Evolutionary conservation across 2,113 vertebrate species (phyloP).

Genomic region (Triplophysa siluroides): DNA sequence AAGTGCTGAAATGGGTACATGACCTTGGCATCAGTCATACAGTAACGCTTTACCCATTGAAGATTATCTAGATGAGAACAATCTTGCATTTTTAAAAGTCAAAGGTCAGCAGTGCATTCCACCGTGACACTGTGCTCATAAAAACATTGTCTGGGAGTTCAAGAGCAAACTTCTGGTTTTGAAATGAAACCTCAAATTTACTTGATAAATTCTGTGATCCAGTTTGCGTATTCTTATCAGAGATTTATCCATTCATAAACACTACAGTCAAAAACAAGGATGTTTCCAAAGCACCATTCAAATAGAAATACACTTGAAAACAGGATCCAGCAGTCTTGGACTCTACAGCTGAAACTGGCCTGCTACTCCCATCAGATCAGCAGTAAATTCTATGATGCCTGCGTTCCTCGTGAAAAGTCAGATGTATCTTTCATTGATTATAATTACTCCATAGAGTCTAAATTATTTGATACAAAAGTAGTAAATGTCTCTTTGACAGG

Average conservation of each 20-base stretch:
- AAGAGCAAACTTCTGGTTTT: constrained; percentile 23
- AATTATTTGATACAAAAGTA: background rate
- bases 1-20: constrained; percentile 45
- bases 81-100: constrained; percentile 34
- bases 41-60: constrained; percentile 47
- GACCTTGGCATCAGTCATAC: constrained; percentile 56
- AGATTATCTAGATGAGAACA: constrained; percentile 60
- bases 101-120: constrained; percentile 53
- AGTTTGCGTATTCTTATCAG: background rate
- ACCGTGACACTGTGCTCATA: constrained; percentile 26
- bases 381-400: constrained; percentile 10
- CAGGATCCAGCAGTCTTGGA: background rate
- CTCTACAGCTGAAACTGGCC: constrained; percentile 12
- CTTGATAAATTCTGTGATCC: background rate
- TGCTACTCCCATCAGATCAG: constrained; percentile 26
- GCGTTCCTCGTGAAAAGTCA: constrained; percentile 1
- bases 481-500: background rate
- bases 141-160: constrained; percentile 2
- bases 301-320: constrained; percentile 19
- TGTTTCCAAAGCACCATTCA: constrained; percentile 5
- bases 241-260: constrained; percentile 8
- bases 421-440: constrained; percentile 19
- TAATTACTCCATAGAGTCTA: constrained; percentile 45
- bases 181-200: constrained; percentile 13
- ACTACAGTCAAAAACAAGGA: background rate